Base-by-base conservation (phyloP, 2,113 vertebrate genomes). In the Cavia aperea region DNA sequence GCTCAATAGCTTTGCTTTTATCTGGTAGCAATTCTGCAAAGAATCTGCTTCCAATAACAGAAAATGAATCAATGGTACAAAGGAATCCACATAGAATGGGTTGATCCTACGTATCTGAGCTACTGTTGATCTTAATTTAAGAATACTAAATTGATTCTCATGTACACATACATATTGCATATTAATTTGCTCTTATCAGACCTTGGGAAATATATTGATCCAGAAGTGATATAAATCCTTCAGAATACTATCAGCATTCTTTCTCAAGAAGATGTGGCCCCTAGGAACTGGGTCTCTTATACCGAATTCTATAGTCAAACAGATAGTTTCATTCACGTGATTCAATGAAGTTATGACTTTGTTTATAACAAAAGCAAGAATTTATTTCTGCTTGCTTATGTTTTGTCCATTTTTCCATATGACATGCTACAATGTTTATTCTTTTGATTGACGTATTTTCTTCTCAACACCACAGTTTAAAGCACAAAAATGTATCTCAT, bases 201-300 rank as follows among this genome's bases (percentile, higher is more conserved):
- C 19, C 1, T 58, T 89, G 23, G 33, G 66, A 89, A 94, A 95
- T 81, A 36, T 4, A 58, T 58, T 91, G 36, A 78, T 85, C 26
- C 29, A 26, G 94, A 93, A 95, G 51, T 65, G 23, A 95, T 91
- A 92, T 88, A 81, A 92, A 89, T 84, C 14, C 16, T 26, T 21
- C 87, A 24, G 46, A 94, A 90, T 10, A 72, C 6, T 31, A 16
- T 29, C 39, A 60, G 29, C 78, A 89, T 75, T 11, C 13, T 72
- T 86, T 85, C 79, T 81, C 51, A 89, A 81, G 82, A 89, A 13
- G 21, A 3, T 77, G 60, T 95, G 29, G 6, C 19, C 62, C 90
- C 72, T 81, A 86, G 90, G 4, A 79, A 14, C 31, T 51, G 29
- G 68, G 7, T 54, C 39, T 2, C 24, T 81, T 86, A 18, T 24